Evolutionary conservation across 2,888 invertebrate species (phyloP).

Genomic region (Amiota mariae): DNA sequence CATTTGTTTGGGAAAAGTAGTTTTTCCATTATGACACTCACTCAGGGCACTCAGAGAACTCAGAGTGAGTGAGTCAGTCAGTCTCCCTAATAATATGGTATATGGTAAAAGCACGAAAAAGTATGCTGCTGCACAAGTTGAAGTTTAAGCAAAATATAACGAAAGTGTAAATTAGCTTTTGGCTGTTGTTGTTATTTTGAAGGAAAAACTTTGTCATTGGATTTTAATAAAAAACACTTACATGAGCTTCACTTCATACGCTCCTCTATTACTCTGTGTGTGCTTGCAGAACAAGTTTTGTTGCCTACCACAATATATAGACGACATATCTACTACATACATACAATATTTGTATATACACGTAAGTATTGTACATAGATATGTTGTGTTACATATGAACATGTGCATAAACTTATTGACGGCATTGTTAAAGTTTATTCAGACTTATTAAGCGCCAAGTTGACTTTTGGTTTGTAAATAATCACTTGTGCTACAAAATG

Average conservation of each 20-base stretch:
- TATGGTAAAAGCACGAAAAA: constrained; percentile 5
- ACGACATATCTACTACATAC: neutral
- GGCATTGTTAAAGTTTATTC: neutral
- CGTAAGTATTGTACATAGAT: too few species aligned
- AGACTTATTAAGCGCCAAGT: neutral
- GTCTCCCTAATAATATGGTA: neutral
- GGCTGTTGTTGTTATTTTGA: constrained; percentile 59
- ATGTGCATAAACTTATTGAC: constrained; percentile 46
- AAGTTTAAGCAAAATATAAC: constrained; percentile 39
- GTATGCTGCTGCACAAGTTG: neutral
- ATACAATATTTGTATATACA: too few species aligned
- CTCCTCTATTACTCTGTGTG: constrained; percentile 10
- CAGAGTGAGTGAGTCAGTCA: neutral
- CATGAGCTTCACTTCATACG: constrained; percentile 43
- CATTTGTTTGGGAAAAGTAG: constrained; percentile 62
- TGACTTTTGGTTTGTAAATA: constrained; percentile 3
- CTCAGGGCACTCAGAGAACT: constrained; percentile 25
- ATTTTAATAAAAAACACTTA: constrained; percentile 65
- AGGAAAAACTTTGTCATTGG: constrained; percentile 64
- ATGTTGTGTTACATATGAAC: constrained; percentile 31
- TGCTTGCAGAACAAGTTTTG: constrained; percentile 3
- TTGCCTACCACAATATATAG: constrained; percentile 18
- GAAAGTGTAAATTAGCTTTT: constrained; percentile 67
- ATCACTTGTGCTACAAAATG: neutral
- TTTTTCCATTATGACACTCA: constrained; percentile 61